Percentiles rank a stretch among this genome's conserved stretches.
Conservation (phyloP, 2,113 vertebrate species). For the Cynoglossus semilaevis region DNA sequence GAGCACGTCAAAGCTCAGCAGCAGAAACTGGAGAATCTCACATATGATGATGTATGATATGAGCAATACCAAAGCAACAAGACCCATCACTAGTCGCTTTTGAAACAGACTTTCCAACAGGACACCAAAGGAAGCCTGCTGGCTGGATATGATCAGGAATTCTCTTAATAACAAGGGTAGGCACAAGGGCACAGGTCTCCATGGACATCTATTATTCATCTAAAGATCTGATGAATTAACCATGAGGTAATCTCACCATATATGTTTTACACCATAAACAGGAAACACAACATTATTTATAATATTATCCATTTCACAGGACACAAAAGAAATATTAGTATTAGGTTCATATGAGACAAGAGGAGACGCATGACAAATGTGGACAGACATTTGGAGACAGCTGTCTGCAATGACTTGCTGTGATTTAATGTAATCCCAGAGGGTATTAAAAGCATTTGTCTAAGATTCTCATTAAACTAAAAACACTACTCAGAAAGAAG, state of each 20-base stretch:
- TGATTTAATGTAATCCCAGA: no score
- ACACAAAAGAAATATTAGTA: slow-evolving; percentile 20
- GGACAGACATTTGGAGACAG: background rate
- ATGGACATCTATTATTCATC: slow-evolving; percentile 77
- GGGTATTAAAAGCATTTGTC: no score
- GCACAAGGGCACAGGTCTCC: slow-evolving; percentile 67
- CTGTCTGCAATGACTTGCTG: background rate
- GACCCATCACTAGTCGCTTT: slow-evolving; percentile 45
- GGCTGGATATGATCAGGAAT: slow-evolving; percentile 61
- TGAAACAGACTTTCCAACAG: slow-evolving; percentile 39
- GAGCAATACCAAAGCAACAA: slow-evolving; percentile 42
- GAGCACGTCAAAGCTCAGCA: slow-evolving; percentile 11
- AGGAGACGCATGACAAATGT: background rate
- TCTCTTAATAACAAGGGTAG: slow-evolving; percentile 68
- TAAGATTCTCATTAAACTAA: no score
- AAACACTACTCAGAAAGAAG: no score
- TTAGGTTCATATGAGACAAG: slow-evolving; percentile 16
- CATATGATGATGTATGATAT: slow-evolving; percentile 28
- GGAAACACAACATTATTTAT: slow-evolving; percentile 55
- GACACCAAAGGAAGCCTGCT: slow-evolving; percentile 49
- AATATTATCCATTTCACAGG: slow-evolving; percentile 19
- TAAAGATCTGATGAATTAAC: slow-evolving; percentile 73
- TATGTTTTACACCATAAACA: slow-evolving; percentile 72
- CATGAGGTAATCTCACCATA: slow-evolving; percentile 68
- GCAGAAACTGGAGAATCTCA: slow-evolving; percentile 3